A percentile compares a stretch with the other conserved stretches of the same genome.
phyloP scores from a whole-genome alignment of 2,888 invertebrate genomes.

The Drosophila subsilvestris region DNA sequence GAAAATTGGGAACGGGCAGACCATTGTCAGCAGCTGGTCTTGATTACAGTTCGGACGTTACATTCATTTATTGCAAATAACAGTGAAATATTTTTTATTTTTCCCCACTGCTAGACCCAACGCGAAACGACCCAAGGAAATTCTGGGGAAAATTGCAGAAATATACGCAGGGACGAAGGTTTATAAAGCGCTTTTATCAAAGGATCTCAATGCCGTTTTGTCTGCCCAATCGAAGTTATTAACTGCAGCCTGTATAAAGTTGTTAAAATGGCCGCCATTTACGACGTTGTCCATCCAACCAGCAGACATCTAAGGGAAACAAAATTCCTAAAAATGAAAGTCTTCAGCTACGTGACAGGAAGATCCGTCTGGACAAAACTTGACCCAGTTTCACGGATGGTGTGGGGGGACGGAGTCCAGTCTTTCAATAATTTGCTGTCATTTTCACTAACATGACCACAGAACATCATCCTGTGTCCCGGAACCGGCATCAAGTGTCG shows the following conservation, averaged over 20 bases:
- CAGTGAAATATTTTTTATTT: conserved; percentile 73
- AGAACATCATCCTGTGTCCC: conserved; percentile 18
- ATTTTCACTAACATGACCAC: conserved; percentile 40
- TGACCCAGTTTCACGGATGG: conserved; percentile 28
- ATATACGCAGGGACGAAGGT: conserved; percentile 40
- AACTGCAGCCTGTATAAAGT: conserved; percentile 62
- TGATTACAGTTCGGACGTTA: conserved; percentile 77
- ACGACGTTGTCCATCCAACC: conserved; percentile 18
- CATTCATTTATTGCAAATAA: conserved; percentile 77
- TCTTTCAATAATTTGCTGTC: conserved; percentile 46
- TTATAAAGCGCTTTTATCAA: conserved; percentile 39
- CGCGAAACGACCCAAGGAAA: conserved; percentile 21
- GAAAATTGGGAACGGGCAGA: conserved; percentile 38
- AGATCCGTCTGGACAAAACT: conserved; percentile 41
- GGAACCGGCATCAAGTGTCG: conserved; percentile 48
- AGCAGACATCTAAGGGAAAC: not conserved
- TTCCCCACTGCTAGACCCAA: not conserved
- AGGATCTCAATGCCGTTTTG: conserved; percentile 27
- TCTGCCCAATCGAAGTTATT: conserved; percentile 67
- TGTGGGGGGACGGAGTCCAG: not conserved
- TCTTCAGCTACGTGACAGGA: conserved; percentile 24
- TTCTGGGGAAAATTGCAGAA: conserved; percentile 56
- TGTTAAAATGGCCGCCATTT: conserved; percentile 47
- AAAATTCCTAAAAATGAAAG: not conserved
- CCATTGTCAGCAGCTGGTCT: conserved; percentile 69